A percentile compares a stretch with the other conserved stretches of the same genome.
These are phyloP conservation scores for Drosophila arizonae DNA, from an alignment of 1,140 invertebrate species.

Conservation along the genomic window DNA sequence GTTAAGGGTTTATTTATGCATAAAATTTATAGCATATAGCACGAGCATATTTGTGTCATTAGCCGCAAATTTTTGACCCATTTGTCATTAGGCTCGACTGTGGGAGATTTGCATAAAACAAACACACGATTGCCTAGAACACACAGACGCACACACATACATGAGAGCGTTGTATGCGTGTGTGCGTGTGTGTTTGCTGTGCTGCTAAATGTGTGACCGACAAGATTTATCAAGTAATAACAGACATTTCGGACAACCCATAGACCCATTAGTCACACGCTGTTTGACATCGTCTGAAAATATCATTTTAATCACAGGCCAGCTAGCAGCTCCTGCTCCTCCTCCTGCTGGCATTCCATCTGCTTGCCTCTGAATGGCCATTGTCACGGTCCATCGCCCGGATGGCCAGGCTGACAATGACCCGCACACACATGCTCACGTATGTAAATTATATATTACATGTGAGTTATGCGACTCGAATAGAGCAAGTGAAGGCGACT, in stretches of 20 bases:
- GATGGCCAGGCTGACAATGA: background rate
- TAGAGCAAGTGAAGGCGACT: no score
- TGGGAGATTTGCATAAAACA: slow-evolving; percentile 77
- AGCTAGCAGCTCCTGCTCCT: slow-evolving; percentile 5
- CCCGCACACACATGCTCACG: slow-evolving; percentile 1
- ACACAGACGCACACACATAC: slow-evolving; percentile 18
- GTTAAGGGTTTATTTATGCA: slow-evolving; percentile 66
- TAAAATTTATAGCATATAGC: slow-evolving; percentile 67
- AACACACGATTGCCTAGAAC: slow-evolving; percentile 39
- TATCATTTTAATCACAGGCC: slow-evolving; percentile 78
- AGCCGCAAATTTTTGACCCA: slow-evolving; percentile 80
- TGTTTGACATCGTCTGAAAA: slow-evolving; percentile 80
- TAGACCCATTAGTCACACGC: slow-evolving; percentile 80
- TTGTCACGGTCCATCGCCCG: slow-evolving; percentile 25
- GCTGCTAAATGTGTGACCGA: slow-evolving; percentile 75
- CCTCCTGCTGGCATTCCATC: background rate
- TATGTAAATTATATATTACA: background rate
- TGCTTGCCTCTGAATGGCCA: background rate
- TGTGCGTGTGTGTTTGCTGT: slow-evolving; percentile 25
- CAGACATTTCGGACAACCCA: slow-evolving; percentile 80
- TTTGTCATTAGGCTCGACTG: slow-evolving; percentile 75
- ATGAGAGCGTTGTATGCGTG: slow-evolving; percentile 1
- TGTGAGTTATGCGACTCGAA: background rate
- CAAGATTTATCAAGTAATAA: slow-evolving; percentile 81
- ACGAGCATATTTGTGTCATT: slow-evolving; percentile 78